Base-by-base conservation (phyloP, 2,113 vertebrate genomes). In the Notechis scutatus region DNA sequence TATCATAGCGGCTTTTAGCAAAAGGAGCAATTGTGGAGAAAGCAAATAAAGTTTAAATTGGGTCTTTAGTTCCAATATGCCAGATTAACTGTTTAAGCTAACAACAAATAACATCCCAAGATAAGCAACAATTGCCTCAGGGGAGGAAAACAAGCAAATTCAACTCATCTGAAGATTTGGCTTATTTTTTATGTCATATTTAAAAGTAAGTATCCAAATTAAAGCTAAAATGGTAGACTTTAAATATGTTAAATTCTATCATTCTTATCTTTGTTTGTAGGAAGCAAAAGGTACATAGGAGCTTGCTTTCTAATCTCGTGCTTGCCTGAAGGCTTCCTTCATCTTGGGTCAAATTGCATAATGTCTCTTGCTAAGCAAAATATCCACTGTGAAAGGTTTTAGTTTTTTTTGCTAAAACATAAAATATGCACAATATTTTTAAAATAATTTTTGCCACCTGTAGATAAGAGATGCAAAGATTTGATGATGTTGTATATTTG, bases 321-420 rank as follows among this genome's bases (percentile, higher is more conserved):
- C 0, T 15, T 93, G 29, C 56, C 56, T 87, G 39, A 69, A 92
- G 74, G 5, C 50, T 92, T 50, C n/a, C 92, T n/a, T 56, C 93
- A 88, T 85, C 12, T 55, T 81, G 18, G 6, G 24, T 6, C 86
- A 90, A 86, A 57, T 47, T 61, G 18, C 85, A 24, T 86, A 34
- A 85, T 88, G 92, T 93, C 47, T 12, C 64, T 74, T 88, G 56
- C 50, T 91, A 39, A 85, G 54, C 54, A 91, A 88, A 88, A 87
- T 64, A 57, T n/a, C 26, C 34, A 47, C 61, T 55, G 15, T 85
- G 45, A 59, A 54, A 47, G 26, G 1, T 21, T 81, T 39, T 39
- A 1, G 5, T 74, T 55, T 47, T 47, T 47, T 26, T 91, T 64
- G 34, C 39, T 52, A 50, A 87, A 81, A 10, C 39, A 59, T 85